Conservation (phyloP, 2,113 vertebrate genomes). For the Callaeas wilsoni region DNA sequence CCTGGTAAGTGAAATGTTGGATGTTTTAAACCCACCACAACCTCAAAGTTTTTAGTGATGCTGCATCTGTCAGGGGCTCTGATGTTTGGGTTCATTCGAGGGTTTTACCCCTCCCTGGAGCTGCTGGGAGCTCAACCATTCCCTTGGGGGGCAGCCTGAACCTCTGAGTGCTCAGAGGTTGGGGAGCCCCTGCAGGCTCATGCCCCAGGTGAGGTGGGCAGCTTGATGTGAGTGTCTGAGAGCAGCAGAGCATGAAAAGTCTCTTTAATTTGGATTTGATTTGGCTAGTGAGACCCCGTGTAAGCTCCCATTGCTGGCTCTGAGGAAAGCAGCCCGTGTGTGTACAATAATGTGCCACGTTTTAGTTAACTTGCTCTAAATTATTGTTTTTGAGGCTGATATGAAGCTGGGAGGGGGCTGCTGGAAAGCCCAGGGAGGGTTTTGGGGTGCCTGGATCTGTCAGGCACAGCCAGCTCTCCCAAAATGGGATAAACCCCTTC, state of each 20-base stretch:
- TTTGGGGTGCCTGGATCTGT: not conserved
- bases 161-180: not conserved
- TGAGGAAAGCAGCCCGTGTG: fast-evolving
- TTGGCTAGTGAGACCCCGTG: fast-evolving
- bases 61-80: too few relatives aligned
- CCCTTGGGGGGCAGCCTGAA: not conserved
- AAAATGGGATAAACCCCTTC: fast-evolving
- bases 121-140: fast-evolving
- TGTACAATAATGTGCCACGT: fast-evolving
- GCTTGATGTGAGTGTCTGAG: not conserved
- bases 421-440: not conserved
- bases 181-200: fast-evolving
- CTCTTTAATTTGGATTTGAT: not conserved
- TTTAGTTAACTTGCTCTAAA: not conserved
- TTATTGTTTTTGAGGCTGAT: not conserved
- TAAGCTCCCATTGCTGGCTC: fast-evolving
- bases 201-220: not conserved
- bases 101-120: not conserved
- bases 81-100: fast-evolving
- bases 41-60: not conserved
- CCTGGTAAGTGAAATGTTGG: fast-evolving
- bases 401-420: not conserved
- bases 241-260: fast-evolving
- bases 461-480: not conserved
- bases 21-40: fast-evolving